Conservation (phyloP, 2,888 invertebrate species). For the Stegana nigrithorax region DNA sequence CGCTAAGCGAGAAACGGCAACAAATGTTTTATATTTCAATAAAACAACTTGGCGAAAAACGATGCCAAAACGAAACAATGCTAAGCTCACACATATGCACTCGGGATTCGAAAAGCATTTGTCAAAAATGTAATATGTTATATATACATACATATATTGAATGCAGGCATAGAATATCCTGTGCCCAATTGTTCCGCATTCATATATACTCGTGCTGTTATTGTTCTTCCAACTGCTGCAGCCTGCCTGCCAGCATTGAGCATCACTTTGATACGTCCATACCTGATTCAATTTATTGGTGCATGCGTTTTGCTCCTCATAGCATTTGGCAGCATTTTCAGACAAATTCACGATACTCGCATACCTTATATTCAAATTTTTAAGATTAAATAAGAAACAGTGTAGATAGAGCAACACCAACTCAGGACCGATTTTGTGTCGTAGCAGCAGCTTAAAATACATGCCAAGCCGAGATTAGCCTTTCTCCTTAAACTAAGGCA, state of each 20-base stretch:
- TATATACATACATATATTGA: too few species aligned
- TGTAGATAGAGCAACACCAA: too few species aligned
- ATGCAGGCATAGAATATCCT: background rate
- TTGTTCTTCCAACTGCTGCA: slow-evolving; percentile 1
- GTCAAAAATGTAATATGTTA: background rate
- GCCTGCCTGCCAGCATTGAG: too few species aligned
- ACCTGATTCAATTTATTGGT: slow-evolving; percentile 16
- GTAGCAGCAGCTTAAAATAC: too few species aligned
- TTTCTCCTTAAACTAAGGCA: too few species aligned
- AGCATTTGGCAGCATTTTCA: too few species aligned
- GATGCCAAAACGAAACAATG: slow-evolving; percentile 42
- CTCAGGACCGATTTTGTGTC: too few species aligned
- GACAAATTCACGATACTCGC: background rate
- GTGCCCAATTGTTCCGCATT: background rate
- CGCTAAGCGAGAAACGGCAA: slow-evolving; percentile 2
- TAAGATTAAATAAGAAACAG: too few species aligned
- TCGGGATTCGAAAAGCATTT: background rate
- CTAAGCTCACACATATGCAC: background rate
- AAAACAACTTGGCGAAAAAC: slow-evolving; percentile 37
- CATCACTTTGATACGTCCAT: background rate
- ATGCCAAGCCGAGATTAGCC: too few species aligned
- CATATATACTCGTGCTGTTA: slow-evolving; percentile 4
- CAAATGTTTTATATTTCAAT: slow-evolving; percentile 20
- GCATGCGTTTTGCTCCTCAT: background rate
- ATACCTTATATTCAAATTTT: background rate